A percentile compares a stretch with the other conserved stretches of the same genome.
These are phyloP conservation scores for Pentalonia nigronervosa DNA, from an alignment of 1,140 invertebrate genomes.

Conservation along the genomic window DNA sequence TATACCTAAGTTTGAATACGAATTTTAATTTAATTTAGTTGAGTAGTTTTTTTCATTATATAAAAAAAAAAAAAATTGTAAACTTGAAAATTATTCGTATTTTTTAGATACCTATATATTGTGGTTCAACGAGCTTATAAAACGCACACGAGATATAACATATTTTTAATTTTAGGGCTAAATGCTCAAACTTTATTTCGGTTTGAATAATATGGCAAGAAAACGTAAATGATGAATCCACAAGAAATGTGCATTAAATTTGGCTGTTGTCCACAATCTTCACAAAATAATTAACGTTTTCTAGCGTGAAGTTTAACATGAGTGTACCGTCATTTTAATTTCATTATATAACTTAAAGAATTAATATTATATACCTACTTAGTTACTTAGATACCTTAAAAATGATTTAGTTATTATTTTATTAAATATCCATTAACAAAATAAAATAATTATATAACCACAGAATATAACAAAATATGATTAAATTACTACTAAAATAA, in stretches of 20 bases:
- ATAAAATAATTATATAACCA: background rate
- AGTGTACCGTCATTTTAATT: background rate
- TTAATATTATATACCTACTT: background rate
- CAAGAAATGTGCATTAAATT: background rate
- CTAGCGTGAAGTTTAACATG: background rate
- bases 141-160: too few relatives aligned
- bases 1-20: background rate
- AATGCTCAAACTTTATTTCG: background rate
- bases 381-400: background rate
- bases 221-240: background rate
- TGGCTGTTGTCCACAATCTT: background rate
- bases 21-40: background rate
- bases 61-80: background rate
- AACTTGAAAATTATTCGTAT: background rate
- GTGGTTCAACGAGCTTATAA: background rate
- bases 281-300: background rate
- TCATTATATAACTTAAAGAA: background rate
- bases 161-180: background rate
- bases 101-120: background rate
- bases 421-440: background rate
- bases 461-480: background rate
- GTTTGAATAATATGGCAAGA: background rate
- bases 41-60: background rate
- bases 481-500: background rate
- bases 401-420: background rate